phyloP scores from a whole-genome alignment of 2,888 invertebrate genomes.

The Melitaea athalia region DNA sequence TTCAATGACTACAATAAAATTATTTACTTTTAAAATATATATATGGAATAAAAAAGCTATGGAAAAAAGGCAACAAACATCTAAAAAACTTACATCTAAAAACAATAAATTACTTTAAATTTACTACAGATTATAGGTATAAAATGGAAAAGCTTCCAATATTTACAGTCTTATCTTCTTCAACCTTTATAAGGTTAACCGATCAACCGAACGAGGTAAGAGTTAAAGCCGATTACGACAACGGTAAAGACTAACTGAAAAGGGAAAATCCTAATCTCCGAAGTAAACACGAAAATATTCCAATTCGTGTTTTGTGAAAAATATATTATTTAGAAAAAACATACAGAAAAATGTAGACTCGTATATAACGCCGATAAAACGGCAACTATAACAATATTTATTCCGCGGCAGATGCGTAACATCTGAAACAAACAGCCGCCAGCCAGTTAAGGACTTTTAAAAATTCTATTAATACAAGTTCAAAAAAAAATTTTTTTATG shows the following conservation, averaged over 20 bases:
- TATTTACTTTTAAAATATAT: too few species aligned
- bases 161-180: neutral
- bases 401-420: slow-evolving; percentile 20
- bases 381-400: slow-evolving; percentile 28
- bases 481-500: neutral
- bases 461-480: neutral
- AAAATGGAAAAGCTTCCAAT: neutral
- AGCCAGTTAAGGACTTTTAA: slow-evolving; percentile 17
- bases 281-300: slow-evolving; percentile 9
- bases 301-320: neutral
- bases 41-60: too few species aligned
- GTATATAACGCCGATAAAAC: slow-evolving; percentile 13
- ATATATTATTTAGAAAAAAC: slow-evolving; percentile 2
- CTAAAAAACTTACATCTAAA: neutral
- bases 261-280: slow-evolving; percentile 5
- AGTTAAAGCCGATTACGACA: slow-evolving; percentile 8
- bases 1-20: too few species aligned
- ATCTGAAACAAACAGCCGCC: slow-evolving; percentile 15
- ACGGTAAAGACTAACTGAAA: slow-evolving; percentile 5
- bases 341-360: slow-evolving; percentile 3
- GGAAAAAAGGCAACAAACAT: too few species aligned
- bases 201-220: slow-evolving; percentile 7
- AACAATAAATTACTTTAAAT: neutral
- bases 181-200: neutral
- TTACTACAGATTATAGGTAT: neutral